phyloP scores from a whole-genome alignment of 2,113 vertebrate species.

The Pedetes capensis region DNA sequence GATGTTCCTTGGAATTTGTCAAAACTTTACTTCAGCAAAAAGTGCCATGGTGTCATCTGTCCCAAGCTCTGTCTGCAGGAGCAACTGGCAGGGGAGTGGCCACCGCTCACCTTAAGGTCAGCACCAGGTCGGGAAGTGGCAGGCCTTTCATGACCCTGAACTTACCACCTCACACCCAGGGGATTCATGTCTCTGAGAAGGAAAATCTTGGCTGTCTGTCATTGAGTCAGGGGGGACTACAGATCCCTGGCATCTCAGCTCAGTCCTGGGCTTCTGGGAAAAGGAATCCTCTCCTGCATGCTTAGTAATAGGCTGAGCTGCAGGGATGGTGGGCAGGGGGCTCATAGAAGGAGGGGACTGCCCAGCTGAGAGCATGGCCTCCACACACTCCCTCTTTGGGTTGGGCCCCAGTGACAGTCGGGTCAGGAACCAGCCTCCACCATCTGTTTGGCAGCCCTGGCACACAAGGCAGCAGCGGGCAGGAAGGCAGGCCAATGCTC shows the following conservation, averaged over 20 bases:
- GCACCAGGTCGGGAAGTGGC: conserved; percentile 59
- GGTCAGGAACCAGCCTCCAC: neutral
- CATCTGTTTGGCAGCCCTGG: conserved; percentile 1
- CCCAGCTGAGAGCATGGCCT: fast-evolving
- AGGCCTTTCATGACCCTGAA: conserved; percentile 33
- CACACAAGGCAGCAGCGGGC: conserved; percentile 24
- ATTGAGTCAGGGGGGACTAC: neutral
- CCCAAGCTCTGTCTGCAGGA: conserved; percentile 35
- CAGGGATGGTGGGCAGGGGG: neutral
- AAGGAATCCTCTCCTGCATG: neutral
- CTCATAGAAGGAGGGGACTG: neutral
- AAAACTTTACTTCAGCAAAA: conserved; percentile 62
- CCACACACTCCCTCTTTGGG: neutral
- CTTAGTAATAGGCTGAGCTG: neutral
- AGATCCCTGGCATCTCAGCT: neutral
- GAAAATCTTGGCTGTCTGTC: conserved; percentile 12
- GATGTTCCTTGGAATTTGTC: conserved; percentile 61
- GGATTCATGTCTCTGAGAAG: neutral
- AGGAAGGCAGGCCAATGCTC: neutral
- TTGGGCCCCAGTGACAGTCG: conserved; percentile 1
- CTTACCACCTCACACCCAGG: neutral
- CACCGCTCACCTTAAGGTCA: conserved; percentile 60
- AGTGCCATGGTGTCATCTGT: conserved; percentile 51
- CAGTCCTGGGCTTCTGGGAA: neutral
- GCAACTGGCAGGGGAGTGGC: conserved; percentile 42